phyloP scores from a whole-genome alignment of 1,140 invertebrate species.

The Bombyx mandarina region DNA sequence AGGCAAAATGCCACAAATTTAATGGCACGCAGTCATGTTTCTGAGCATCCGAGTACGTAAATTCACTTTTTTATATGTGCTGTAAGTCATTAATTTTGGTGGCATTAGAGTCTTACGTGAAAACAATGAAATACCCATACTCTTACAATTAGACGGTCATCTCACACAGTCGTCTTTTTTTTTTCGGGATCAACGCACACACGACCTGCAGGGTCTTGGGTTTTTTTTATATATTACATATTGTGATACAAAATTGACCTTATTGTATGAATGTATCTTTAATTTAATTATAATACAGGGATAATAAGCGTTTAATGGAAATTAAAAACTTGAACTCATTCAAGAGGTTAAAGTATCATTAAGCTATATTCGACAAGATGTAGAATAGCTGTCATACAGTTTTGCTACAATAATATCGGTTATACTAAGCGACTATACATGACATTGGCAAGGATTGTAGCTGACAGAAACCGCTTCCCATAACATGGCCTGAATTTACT shows the following conservation, averaged over 20 bases:
- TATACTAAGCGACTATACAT: no score
- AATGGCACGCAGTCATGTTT: no score
- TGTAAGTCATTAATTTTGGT: no score
- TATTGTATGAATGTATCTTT: not conserved
- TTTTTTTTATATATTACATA: slow-evolving; percentile 8
- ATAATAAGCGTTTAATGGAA: not conserved
- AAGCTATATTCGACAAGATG: not conserved
- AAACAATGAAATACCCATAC: no score
- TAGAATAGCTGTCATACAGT: not conserved
- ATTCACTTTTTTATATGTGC: no score
- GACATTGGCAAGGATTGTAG: no score
- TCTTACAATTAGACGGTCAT: not conserved
- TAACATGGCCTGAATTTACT: no score
- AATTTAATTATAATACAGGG: not conserved
- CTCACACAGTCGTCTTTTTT: not conserved
- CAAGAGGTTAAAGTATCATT: not conserved
- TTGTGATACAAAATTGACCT: not conserved
- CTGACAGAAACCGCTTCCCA: no score
- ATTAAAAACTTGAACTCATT: not conserved
- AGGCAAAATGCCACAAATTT: no score
- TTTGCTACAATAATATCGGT: no score
- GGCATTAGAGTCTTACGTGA: no score
- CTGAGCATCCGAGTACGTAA: no score
- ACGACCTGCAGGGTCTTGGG: slow-evolving; percentile 30
- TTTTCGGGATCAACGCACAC: slow-evolving; percentile 3